phyloP scores from a whole-genome alignment of 2,888 invertebrate genomes.

The Listrodromus nycthemerus region DNA sequence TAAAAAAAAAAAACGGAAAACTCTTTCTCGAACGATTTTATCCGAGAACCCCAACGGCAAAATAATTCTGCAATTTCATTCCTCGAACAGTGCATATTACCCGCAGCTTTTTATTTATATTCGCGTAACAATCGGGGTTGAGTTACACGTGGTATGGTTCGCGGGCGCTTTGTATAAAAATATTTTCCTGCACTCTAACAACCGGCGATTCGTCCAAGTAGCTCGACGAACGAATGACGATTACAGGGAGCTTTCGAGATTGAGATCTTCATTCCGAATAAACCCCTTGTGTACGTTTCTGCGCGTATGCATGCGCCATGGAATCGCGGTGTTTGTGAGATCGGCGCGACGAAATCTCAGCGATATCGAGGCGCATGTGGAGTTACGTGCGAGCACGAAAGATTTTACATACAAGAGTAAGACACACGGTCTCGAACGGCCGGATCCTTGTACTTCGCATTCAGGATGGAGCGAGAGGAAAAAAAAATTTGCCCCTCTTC shows the following conservation, averaged over 20 bases:
- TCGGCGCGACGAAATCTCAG: slow-evolving; percentile 55
- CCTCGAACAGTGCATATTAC: not conserved
- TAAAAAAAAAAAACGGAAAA: not conserved
- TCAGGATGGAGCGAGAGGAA: not conserved
- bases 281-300: slow-evolving; percentile 17
- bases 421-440: slow-evolving; percentile 20
- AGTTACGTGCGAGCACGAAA: slow-evolving; percentile 53
- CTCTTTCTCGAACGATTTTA: not conserved
- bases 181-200: slow-evolving; percentile 34
- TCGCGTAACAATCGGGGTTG: not conserved
- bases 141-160: not conserved
- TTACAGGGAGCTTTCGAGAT: slow-evolving; percentile 66
- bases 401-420: slow-evolving; percentile 7
- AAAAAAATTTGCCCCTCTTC: slow-evolving; percentile 61
- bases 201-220: slow-evolving; percentile 57
- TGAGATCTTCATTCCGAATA: slow-evolving; percentile 58
- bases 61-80: slow-evolving; percentile 5
- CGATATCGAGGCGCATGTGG: slow-evolving; percentile 18
- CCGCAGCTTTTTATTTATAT: not conserved
- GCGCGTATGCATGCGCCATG: not conserved
- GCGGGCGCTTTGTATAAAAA: not conserved
- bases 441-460: slow-evolving; percentile 39
- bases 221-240: slow-evolving; percentile 64
- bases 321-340: slow-evolving; percentile 19
- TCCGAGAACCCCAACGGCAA: not conserved